Conservation (phyloP, 2,113 vertebrate genomes). For the Salvelinus alpinus region DNA sequence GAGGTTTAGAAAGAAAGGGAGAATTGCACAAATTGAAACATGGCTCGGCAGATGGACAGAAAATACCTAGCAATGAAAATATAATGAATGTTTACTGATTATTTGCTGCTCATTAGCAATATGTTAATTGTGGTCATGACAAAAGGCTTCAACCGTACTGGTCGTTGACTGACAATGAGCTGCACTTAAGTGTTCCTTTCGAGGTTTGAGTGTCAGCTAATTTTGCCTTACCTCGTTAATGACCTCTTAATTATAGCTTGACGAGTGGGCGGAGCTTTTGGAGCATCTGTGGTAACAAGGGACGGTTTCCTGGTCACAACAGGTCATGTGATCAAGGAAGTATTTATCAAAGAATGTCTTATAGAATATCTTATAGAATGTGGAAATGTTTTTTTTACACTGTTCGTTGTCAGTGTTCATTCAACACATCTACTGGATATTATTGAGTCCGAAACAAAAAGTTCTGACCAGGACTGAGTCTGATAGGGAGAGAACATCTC, state of each 20-base stretch:
- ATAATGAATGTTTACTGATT: neutral
- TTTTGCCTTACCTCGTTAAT: slow-evolving; percentile 18
- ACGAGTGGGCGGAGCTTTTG: neutral
- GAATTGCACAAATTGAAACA: neutral
- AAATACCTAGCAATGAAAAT: neutral
- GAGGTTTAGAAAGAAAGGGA: neutral
- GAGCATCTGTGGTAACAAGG: neutral
- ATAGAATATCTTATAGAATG: too few species aligned
- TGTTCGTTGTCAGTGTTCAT: too few species aligned
- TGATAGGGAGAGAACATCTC: neutral
- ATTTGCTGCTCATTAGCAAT: neutral
- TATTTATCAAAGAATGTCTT: neutral
- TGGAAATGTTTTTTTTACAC: too few species aligned
- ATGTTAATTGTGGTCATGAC: neutral
- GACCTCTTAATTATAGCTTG: slow-evolving; percentile 38
- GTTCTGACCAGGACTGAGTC: neutral
- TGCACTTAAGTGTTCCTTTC: neutral
- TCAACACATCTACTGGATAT: neutral
- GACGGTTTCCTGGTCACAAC: neutral
- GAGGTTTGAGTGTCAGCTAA: slow-evolving; percentile 26
- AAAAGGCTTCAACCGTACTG: neutral
- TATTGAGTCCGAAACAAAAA: neutral
- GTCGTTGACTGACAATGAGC: neutral
- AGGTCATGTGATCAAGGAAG: neutral
- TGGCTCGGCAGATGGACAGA: neutral